Percentiles rank a stretch among this genome's conserved stretches.
phyloP scores from a whole-genome alignment of 2,113 vertebrate genomes.

The Casuarius casuarius region DNA sequence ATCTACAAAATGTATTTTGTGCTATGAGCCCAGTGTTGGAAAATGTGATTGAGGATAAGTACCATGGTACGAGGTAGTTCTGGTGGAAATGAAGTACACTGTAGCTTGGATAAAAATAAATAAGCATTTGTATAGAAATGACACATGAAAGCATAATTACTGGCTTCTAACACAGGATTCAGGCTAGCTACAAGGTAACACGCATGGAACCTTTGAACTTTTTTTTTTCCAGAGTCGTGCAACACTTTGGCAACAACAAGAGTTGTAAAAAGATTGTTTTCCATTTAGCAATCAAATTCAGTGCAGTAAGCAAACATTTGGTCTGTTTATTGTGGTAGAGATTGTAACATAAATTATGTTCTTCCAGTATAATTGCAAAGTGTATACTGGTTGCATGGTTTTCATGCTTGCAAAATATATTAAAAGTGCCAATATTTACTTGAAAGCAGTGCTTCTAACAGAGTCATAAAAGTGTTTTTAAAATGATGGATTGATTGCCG shows the following conservation, averaged over 20 bases:
- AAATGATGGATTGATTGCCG: not conserved
- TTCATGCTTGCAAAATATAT: not conserved
- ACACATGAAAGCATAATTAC: not conserved
- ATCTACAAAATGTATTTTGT: not conserved
- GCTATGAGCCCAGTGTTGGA: accelerated
- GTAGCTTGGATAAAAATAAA: not conserved
- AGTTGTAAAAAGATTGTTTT: not conserved
- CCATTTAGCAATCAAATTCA: not conserved
- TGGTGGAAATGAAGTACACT: not conserved
- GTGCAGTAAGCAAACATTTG: not conserved
- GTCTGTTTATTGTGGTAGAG: not conserved
- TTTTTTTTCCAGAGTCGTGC: not conserved
- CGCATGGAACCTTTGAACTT: not conserved
- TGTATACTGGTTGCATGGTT: not conserved
- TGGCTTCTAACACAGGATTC: not conserved
- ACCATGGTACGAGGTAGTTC: not conserved
- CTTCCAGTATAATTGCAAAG: not conserved
- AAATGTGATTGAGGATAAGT: not conserved
- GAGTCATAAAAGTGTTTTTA: not conserved
- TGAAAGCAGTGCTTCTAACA: not conserved
- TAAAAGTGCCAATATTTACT: not conserved
- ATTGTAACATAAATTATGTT: not conserved
- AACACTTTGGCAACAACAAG: not conserved
- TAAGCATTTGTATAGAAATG: not conserved
- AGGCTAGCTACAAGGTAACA: not conserved